A percentile compares a stretch with the other conserved stretches of the same genome.
phyloP scores from a whole-genome alignment of 2,113 vertebrate species.

The Numida meleagris region DNA sequence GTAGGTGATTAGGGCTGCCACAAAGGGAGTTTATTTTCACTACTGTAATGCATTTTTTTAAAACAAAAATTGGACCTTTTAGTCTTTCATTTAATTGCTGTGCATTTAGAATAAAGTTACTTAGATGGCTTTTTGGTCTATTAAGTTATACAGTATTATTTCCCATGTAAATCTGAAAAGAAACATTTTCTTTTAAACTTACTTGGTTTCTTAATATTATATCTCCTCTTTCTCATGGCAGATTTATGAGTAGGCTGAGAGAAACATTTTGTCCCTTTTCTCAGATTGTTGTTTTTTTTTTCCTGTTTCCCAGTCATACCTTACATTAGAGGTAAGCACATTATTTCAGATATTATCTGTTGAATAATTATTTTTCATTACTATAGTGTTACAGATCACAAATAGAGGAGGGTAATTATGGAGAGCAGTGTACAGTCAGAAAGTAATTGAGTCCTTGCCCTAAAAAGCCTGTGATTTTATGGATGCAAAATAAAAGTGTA shows the following conservation, averaged over 20 bases:
- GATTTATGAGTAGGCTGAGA: neutral
- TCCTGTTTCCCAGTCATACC: neutral
- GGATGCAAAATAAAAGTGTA: neutral
- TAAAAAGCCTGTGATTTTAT: neutral
- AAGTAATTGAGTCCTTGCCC: neutral
- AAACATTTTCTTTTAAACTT: neutral
- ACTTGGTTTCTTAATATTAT: neutral
- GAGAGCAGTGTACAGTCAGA: neutral
- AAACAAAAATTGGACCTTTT: neutral
- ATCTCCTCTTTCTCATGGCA: neutral
- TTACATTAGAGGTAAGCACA: neutral
- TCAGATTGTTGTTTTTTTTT: neutral
- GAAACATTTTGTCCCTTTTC: neutral
- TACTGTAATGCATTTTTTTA: neutral
- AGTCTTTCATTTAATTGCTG: neutral
- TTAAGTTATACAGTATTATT: neutral
- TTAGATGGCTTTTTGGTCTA: neutral
- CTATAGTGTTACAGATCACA: neutral
- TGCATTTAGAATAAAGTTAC: neutral
- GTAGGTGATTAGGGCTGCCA: neutral
- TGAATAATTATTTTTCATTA: neutral
- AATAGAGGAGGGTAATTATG: neutral
- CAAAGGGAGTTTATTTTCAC: neutral
- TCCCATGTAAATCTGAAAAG: neutral
- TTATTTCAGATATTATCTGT: neutral